Evolutionary conservation across 2,797 vertebrate species (phyloP), one percentile per base, ranked within the genome.

Genomic region (Spinus olivaceus): DNA sequence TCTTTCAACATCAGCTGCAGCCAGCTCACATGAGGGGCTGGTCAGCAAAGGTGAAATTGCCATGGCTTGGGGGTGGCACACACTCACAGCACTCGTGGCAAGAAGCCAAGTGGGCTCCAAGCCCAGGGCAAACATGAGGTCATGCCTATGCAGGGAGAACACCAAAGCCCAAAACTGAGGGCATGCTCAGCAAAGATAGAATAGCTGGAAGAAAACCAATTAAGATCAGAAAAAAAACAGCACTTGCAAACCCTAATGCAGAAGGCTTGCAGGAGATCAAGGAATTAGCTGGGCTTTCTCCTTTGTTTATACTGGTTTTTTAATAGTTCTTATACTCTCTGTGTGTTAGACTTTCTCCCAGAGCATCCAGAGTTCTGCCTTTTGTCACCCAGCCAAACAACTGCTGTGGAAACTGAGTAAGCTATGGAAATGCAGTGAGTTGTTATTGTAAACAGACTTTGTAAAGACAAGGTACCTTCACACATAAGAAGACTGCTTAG

Each of bases 91-190:
- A 18, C 10, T 47, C 27, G n/a, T 10, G 1, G 44, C 28, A 53
- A 81, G 30, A 61, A 44, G 28, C 14, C 70, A 72, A 64, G 47
- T 22, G 74, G 46, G 22, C 53, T 18, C 23, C 0, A 0, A 76
- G 28, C 8, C 16, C 57, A 33, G 28, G 54, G 47, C 14, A 76
- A 71, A 24, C 4, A 2, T 22, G 30, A 1, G 0, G 17, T 30
- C 53, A 12, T 6, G 9, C 5, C 65, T 24, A 25, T 0, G 1
- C n/a, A 76, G 67, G 35, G 39, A 15, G 14, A 65, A 56, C 1
- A 1, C 6, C 44, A 5, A 70, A 57, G 39, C 37, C 42, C 54
- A 66, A 35, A 50, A 51, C 4, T 13, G 17, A 47, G 28, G 35
- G 18, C 28, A 20, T 4, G 11, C 28, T 64, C 64, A 39, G 50